Evolutionary conservation across 2,113 vertebrate genomes (phyloP).

Genomic region (Cyphomyrus discorhynchus): DNA sequence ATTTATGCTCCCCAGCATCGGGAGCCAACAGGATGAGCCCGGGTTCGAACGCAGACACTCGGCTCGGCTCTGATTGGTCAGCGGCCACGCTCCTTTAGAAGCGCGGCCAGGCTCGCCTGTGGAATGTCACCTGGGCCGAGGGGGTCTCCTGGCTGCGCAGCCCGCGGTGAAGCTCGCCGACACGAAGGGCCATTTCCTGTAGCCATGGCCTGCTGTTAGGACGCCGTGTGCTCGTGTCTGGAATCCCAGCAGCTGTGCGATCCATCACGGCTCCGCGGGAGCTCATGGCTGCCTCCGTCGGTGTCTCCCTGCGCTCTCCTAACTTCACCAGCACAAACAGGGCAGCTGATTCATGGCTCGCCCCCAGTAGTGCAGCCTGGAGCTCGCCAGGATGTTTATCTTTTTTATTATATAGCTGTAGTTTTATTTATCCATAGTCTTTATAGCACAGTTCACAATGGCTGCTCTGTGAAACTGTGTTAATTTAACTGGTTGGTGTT

Average conservation of each 20-base stretch:
- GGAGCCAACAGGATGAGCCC: background rate
- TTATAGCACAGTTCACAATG: background rate
- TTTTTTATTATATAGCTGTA: background rate
- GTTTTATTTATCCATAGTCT: background rate
- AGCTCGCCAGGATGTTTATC: background rate
- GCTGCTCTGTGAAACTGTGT: background rate
- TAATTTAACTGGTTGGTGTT: background rate
- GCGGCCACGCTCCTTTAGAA: background rate
- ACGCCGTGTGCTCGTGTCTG: background rate
- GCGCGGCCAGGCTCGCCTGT: background rate
- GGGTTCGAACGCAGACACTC: background rate
- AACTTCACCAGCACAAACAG: background rate
- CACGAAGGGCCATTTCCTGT: background rate
- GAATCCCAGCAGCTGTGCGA: background rate
- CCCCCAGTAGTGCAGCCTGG: background rate
- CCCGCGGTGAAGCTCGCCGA: background rate
- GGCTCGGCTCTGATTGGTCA: background rate
- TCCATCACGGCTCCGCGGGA: slow-evolving; percentile 2
- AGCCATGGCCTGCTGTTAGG: background rate
- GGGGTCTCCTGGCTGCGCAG: background rate
- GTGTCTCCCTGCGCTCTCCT: background rate
- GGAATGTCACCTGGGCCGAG: background rate
- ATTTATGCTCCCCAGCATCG: background rate
- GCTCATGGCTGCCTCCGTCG: background rate
- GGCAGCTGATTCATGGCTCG: background rate